A percentile compares a stretch with the other conserved stretches of the same genome.
phyloP scores from a whole-genome alignment of 2,113 vertebrate genomes.

The Xyrauchen texanus region DNA sequence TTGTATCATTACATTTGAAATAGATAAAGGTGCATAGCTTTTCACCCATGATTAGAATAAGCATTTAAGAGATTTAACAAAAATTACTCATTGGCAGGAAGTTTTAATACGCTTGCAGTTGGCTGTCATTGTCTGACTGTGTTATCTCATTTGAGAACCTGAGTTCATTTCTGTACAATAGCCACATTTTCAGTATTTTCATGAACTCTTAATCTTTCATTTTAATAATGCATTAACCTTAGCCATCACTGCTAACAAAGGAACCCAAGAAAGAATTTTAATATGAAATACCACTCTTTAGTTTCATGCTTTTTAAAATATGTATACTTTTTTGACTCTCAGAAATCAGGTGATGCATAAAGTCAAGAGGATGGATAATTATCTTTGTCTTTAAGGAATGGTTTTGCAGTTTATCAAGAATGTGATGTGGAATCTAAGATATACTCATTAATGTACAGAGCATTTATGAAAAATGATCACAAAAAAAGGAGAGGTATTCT shows the following conservation, averaged over 20 bases:
- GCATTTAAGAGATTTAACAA: constrained; percentile 63
- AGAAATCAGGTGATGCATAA: constrained; percentile 4
- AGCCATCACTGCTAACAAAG: constrained; percentile 26
- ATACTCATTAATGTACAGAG: background rate
- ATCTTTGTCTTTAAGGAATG: constrained; percentile 4
- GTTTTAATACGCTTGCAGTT: constrained; percentile 61
- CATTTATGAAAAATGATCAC: no score
- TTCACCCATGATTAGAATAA: constrained; percentile 66
- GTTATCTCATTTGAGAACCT: constrained; percentile 20
- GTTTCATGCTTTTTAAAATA: background rate
- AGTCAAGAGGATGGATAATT: background rate
- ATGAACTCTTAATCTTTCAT: constrained; percentile 38
- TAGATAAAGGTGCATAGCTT: constrained; percentile 65
- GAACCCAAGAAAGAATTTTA: constrained; percentile 1
- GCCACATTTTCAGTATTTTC: constrained; percentile 42
- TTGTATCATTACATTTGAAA: constrained; percentile 57
- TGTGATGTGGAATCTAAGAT: background rate
- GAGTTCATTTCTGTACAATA: constrained; percentile 38
- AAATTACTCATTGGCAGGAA: constrained; percentile 45
- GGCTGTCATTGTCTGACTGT: constrained; percentile 51
- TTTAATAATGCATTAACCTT: constrained; percentile 54
- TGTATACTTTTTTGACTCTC: background rate
- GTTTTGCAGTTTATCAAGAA: background rate
- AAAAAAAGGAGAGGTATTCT: background rate
- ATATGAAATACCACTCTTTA: background rate